Conservation (phyloP, 2,888 invertebrate genomes). For the Willowsia nigromaculata region DNA sequence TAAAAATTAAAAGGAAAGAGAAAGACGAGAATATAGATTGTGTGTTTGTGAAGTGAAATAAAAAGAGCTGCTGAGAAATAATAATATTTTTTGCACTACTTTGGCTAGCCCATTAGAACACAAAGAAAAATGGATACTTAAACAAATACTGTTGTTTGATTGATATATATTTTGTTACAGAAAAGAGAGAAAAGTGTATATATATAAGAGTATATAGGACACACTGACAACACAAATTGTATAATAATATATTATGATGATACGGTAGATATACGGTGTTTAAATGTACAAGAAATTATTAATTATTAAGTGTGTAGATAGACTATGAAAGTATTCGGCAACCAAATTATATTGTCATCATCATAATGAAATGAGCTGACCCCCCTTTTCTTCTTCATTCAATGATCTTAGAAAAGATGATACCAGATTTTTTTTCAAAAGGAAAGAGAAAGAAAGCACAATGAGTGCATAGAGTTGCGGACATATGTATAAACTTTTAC, state of each 20-base stretch:
- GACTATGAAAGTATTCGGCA: not conserved
- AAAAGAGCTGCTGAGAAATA: not conserved
- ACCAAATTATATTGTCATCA: constrained; percentile 11
- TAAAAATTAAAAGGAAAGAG: not conserved
- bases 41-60: not conserved
- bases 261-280: constrained; percentile 59
- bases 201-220: too few relatives aligned
- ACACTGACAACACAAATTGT: too few relatives aligned
- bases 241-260: not conserved
- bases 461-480: not conserved
- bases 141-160: constrained; percentile 25
- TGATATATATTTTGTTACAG: constrained; percentile 58
- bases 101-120: constrained; percentile 76
- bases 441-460: not conserved
- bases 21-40: not conserved
- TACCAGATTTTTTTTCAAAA: not conserved
- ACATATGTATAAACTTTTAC: not conserved
- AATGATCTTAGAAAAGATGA: not conserved
- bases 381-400: constrained; percentile 66
- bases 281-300: constrained; percentile 45
- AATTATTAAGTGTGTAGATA: constrained; percentile 25
- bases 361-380: constrained; percentile 49
- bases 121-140: constrained; percentile 47
- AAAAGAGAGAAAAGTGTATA: constrained; percentile 4
- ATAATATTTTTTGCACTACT: constrained; percentile 7